These are phyloP conservation scores for Drosophila borborema DNA, from an alignment of 2,888 invertebrate genomes.

Conservation along the genomic window DNA sequence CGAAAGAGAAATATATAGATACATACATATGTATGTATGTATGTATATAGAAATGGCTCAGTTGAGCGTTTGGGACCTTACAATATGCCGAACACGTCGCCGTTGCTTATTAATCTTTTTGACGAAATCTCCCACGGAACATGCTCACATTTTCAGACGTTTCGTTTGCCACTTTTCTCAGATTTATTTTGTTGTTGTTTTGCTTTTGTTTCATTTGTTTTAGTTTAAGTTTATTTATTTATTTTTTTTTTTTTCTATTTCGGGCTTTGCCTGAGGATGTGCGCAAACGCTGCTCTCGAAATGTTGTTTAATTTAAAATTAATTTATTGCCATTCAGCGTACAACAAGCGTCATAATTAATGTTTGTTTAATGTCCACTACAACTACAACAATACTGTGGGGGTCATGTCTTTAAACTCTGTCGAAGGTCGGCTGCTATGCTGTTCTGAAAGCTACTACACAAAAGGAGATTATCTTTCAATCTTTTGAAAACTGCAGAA, in stretches of 20 bases:
- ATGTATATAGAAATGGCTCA: conserved; percentile 1
- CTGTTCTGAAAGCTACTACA: conserved; percentile 34
- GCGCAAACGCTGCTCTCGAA: conserved; percentile 42
- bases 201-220: conserved; percentile 28
- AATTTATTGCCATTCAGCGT: conserved; percentile 59
- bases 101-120: conserved; percentile 77
- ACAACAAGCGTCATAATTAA: conserved; percentile 53
- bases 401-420: conserved; percentile 22
- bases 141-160: conserved; percentile 60
- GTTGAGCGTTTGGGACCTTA: conserved; percentile 28
- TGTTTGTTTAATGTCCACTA: conserved; percentile 34
- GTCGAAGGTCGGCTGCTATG: conserved; percentile 44
- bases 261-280: conserved; percentile 44
- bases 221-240: neutral
- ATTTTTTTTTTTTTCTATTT: conserved; percentile 12
- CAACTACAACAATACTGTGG: neutral
- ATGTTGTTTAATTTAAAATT: conserved; percentile 52
- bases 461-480: conserved; percentile 62
- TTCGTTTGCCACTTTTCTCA: conserved; percentile 48
- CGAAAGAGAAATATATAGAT: conserved; percentile 15
- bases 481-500: conserved; percentile 51
- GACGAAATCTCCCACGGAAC: conserved; percentile 64
- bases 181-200: conserved; percentile 32
- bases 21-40: neutral
- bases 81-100: conserved; percentile 72